Conservation (phyloP, 2,113 vertebrate genomes). For the Neodon shergylaensis region DNA sequence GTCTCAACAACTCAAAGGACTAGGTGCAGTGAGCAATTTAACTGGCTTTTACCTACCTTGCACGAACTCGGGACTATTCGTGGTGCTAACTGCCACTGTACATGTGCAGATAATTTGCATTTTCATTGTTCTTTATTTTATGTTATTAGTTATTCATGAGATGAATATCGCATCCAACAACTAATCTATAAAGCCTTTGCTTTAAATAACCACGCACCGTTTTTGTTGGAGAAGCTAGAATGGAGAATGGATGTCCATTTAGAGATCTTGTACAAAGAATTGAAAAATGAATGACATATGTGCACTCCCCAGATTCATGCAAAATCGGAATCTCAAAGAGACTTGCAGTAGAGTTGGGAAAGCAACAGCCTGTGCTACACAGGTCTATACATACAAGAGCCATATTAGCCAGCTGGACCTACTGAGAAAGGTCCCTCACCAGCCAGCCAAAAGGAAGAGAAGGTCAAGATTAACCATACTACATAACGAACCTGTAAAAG, state of each 20-base stretch:
- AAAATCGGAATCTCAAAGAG: conserved; percentile 59
- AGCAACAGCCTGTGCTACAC: conserved; percentile 64
- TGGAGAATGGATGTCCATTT: conserved; percentile 65
- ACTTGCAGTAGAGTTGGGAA: conserved; percentile 6
- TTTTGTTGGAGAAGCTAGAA: conserved; percentile 65
- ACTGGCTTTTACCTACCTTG: conserved; percentile 75
- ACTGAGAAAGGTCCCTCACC: conserved; percentile 76
- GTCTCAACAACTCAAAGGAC: conserved; percentile 77
- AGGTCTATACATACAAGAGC: conserved; percentile 41
- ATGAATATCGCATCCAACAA: conserved; percentile 71
- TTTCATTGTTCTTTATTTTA: conserved; percentile 81
- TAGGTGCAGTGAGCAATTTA: conserved; percentile 55
- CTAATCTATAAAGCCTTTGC: conserved; percentile 74
- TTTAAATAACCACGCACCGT: conserved; percentile 70
- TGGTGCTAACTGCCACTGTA: conserved; percentile 70
- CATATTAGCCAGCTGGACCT: conserved; percentile 74
- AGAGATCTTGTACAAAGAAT: conserved; percentile 65
- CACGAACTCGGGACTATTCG: conserved; percentile 20
- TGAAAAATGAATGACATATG: conserved; percentile 64
- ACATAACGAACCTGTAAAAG: conserved; percentile 78
- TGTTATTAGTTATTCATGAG: conserved; percentile 78
- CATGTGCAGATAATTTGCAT: conserved; percentile 69
- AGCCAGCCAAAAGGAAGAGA: conserved; percentile 69
- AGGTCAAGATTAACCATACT: conserved; percentile 74
- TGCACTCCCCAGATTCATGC: conserved; percentile 64